Percentiles rank a stretch among this genome's conserved stretches.
phyloP scores from a whole-genome alignment of 2,888 invertebrate genomes.

The Biston stratarius region DNA sequence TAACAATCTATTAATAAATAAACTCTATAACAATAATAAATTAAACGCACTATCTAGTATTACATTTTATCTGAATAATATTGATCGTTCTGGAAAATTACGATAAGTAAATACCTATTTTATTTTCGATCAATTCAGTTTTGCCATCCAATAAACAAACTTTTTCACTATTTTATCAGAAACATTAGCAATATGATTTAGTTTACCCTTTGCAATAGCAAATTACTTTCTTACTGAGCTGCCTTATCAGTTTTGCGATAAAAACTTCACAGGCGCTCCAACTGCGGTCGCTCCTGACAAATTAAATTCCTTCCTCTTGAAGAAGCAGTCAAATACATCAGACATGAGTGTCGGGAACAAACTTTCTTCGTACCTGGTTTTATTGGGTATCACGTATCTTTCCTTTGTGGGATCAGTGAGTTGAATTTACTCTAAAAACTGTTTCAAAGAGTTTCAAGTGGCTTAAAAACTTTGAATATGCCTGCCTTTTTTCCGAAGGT shows the following conservation, averaged over 20 bases:
- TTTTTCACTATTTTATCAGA: neutral
- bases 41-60: too few relatives aligned
- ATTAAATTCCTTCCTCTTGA: slow-evolving; percentile 60
- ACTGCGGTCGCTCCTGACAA: slow-evolving; percentile 56
- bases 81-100: too few relatives aligned
- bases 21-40: too few relatives aligned
- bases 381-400: slow-evolving; percentile 33
- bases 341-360: slow-evolving; percentile 30
- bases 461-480: too few relatives aligned
- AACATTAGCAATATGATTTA: slow-evolving; percentile 32
- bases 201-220: slow-evolving; percentile 36
- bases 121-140: too few relatives aligned
- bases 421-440: slow-evolving; percentile 7
- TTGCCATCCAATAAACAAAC: too few relatives aligned
- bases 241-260: slow-evolving; percentile 59
- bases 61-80: too few relatives aligned
- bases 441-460: neutral
- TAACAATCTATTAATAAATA: too few relatives aligned
- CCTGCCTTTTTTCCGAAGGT: neutral
- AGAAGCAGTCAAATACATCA: slow-evolving; percentile 52
- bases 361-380: slow-evolving; percentile 31
- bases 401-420: slow-evolving; percentile 17
- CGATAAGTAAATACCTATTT: too few relatives aligned
- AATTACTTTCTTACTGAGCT: slow-evolving; percentile 49
- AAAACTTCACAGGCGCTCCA: slow-evolving; percentile 57